phyloP scores from a whole-genome alignment of 2,797 vertebrate species.

The Ptychobarbus kaznakovi region DNA sequence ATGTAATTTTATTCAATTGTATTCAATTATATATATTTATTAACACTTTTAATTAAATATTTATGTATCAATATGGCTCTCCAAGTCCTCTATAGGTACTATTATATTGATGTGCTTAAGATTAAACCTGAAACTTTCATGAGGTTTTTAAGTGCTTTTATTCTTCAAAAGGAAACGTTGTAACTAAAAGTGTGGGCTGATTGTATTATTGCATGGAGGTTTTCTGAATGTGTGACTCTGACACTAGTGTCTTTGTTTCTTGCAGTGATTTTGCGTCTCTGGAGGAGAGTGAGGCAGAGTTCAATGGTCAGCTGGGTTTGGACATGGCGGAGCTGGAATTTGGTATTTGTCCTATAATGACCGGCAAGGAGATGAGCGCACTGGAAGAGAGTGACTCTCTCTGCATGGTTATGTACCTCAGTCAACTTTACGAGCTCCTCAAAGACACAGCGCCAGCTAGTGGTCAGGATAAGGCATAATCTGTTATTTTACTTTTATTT shows the following conservation, averaged over 20 bases:
- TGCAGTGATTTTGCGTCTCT: slow-evolving; percentile 88
- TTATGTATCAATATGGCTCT: not conserved
- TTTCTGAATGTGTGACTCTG: slow-evolving; percentile 20
- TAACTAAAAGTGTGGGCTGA: slow-evolving; percentile 3
- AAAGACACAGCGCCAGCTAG: slow-evolving; percentile 81
- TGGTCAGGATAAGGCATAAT: slow-evolving; percentile 76
- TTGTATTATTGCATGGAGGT: not conserved
- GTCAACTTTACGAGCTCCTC: slow-evolving; percentile 94
- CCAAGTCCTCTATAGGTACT: not conserved
- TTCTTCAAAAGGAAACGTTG: not conserved
- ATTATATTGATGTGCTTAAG: not conserved
- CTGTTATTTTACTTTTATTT: not conserved
- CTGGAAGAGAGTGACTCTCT: slow-evolving; percentile 89
- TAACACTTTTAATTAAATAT: not conserved
- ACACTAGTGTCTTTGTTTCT: slow-evolving; percentile 31
- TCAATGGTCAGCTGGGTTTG: slow-evolving; percentile 86
- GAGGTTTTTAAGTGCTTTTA: not conserved
- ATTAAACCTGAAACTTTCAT: not conserved
- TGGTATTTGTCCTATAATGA: slow-evolving; percentile 93
- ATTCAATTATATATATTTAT: not conserved
- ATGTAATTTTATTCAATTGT: not conserved
- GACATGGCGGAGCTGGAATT: slow-evolving; percentile 88
- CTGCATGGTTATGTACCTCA: slow-evolving; percentile 97
- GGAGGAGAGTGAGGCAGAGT: slow-evolving; percentile 80
- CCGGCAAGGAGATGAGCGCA: slow-evolving; percentile 90